Evolutionary conservation across 1,140 invertebrate genomes (phyloP).

Genomic region (Philopotamus ludificatus): DNA sequence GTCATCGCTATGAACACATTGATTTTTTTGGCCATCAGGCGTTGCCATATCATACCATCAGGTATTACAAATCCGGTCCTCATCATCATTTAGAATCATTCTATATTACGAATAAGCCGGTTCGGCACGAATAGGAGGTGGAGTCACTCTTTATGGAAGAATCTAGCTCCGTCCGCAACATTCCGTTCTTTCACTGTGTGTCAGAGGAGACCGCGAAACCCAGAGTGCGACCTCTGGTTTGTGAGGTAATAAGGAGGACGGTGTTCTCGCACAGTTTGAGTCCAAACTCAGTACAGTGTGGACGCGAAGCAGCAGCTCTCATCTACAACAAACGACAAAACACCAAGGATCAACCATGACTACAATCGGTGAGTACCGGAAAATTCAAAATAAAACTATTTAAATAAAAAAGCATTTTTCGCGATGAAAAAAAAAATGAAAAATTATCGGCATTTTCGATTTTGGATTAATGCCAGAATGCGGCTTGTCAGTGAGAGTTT

Average conservation of each 20-base stretch:
- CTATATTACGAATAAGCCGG: neutral
- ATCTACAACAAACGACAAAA: neutral
- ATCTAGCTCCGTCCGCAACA: no score
- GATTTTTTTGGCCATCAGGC: no score
- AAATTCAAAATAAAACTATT: neutral
- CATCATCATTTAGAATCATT: no score
- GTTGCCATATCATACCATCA: no score
- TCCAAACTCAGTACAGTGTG: neutral
- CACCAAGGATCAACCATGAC: neutral
- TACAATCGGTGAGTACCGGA: neutral
- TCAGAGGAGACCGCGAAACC: neutral
- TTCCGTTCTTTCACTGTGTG: neutral
- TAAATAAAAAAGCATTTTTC: neutral
- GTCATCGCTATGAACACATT: no score
- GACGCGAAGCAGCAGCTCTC: neutral
- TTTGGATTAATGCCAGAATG: neutral
- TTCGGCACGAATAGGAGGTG: neutral
- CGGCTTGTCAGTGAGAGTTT: neutral
- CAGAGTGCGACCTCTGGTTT: neutral
- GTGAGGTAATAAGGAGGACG: neutral
- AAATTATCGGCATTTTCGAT: neutral
- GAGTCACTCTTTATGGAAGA: neutral
- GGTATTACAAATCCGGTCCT: no score
- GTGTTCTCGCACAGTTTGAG: neutral
- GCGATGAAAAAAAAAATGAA: neutral